Evolutionary conservation across 2,113 vertebrate species (phyloP).

Genomic region (Notechis scutatus): DNA sequence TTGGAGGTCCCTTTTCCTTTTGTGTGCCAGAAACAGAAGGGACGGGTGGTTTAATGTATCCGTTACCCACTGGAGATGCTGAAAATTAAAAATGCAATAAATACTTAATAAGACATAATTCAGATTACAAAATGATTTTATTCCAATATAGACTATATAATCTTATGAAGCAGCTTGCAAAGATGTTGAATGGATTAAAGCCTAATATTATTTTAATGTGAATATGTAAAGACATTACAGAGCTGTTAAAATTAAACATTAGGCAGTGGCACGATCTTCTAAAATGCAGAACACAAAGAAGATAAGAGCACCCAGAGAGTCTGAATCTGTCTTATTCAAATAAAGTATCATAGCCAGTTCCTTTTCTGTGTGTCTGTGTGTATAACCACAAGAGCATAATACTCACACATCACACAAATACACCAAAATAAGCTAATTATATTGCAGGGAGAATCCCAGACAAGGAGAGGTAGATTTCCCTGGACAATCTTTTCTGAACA

Average conservation of each 20-base stretch:
- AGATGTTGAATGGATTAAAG: neutral
- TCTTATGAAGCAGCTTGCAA: neutral
- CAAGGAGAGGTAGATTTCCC: neutral
- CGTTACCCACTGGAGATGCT: slow-evolving; percentile 95
- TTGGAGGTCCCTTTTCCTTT: slow-evolving; percentile 85
- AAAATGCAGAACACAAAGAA: neutral
- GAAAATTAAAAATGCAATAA: slow-evolving; percentile 44
- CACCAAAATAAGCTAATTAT: neutral
- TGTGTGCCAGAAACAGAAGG: slow-evolving; percentile 82
- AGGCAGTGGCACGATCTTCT: neutral
- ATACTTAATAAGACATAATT: neutral
- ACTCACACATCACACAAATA: neutral
- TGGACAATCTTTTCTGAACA: neutral
- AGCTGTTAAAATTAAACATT: neutral
- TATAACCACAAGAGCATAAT: neutral
- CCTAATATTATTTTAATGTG: neutral
- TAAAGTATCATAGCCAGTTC: neutral
- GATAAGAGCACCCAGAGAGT: neutral
- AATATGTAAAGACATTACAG: neutral
- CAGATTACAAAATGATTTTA: neutral
- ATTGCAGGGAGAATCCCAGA: neutral
- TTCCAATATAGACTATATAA: neutral
- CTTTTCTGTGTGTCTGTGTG: neutral
- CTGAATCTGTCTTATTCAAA: too few species aligned
- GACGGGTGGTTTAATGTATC: slow-evolving; percentile 89